Conservation (phyloP, 2,797 vertebrate species). For the Rhynchonycteris naso region DNA sequence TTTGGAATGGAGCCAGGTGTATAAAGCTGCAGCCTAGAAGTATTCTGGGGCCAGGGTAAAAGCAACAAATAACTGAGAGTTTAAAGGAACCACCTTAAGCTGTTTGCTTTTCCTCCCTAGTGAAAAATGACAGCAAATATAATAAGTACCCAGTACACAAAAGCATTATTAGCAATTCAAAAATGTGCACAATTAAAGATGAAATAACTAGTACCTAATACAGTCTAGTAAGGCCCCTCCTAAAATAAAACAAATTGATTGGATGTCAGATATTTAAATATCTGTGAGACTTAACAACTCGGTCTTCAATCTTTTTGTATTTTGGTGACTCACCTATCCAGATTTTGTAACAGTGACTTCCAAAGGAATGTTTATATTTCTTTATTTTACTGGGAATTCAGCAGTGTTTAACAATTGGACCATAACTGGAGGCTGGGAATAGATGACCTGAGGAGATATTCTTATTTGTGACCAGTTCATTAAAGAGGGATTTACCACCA, state of each 20-base stretch:
- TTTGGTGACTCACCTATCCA: not conserved
- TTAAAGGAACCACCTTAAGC: not conserved
- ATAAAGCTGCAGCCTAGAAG: not conserved
- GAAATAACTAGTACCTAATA: slow-evolving; percentile 33
- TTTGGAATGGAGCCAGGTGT: not conserved
- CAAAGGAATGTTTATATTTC: not conserved
- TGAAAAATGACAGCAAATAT: slow-evolving; percentile 39
- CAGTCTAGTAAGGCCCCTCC: not conserved
- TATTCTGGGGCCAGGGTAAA: not conserved
- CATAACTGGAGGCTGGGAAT: not conserved
- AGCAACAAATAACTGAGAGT: slow-evolving; percentile 33
- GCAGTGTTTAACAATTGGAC: not conserved
- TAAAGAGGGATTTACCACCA: not conserved
- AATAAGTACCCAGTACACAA: slow-evolving; percentile 15
- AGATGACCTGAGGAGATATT: not conserved
- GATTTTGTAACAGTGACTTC: slow-evolving; percentile 16
- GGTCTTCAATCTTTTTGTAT: not conserved
- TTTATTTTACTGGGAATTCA: slow-evolving; percentile 19
- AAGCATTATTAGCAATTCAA: slow-evolving; percentile 55
- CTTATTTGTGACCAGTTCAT: not conserved
- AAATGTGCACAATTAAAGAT: slow-evolving; percentile 40
- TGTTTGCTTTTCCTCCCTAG: slow-evolving; percentile 48
- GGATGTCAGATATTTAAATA: slow-evolving; percentile 25
- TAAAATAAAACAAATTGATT: slow-evolving; percentile 25
- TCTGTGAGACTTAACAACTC: not conserved